Evolutionary conservation across 2,113 vertebrate genomes (phyloP), one percentile per base, ranked within the genome.

Genomic region (Aplodontia rufa): DNA sequence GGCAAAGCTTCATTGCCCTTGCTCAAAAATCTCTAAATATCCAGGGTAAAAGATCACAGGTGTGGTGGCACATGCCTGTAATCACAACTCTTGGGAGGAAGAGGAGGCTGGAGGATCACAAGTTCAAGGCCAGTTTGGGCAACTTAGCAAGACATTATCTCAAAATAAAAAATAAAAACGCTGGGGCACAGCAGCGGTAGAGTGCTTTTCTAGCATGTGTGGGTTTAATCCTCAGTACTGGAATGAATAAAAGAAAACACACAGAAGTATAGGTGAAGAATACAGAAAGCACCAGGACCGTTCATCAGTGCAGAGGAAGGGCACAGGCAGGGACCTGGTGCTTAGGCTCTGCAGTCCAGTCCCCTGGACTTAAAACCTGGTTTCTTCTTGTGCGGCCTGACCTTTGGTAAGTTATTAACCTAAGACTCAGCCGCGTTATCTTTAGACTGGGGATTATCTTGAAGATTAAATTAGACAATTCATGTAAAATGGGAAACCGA

Each of bases 371-470:
- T 71, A 45, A 87, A 78, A 55, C 20, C 69, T 35, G 26, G 11
- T 55, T 94, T 88, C 24, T 22, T 60, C 42, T 55, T 9, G 58
- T 89, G 85, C 42, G 91, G 26, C 40, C 14, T 71, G 82, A 90
- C 58, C 3, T 71, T 45, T 32, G 64, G 76, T 19, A 88, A 88
- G 32, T 68, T 40, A 90, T 69, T 49, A 90, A 79, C n/a, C n/a
- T 58, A 75, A 72, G 81, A 75, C 14, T 26, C 28, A 26, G 74
- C 32, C 76, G 51, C 24, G 26, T 45, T 74, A 72, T 80, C 68
- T 40, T 82, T 22, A 89, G 53, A 49, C 13, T 6, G 13, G 37
- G 11, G 45, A 32, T 71, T 66, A 85, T 4, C 32, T 3, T 20
- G 53, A 78, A 24, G 47, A 91, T 81, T 76, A 60, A 69, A 76